A percentile compares a stretch with the other conserved stretches of the same genome.
phyloP scores from a whole-genome alignment of 2,888 invertebrate genomes.

The Leptinotarsa rubiginosa region DNA sequence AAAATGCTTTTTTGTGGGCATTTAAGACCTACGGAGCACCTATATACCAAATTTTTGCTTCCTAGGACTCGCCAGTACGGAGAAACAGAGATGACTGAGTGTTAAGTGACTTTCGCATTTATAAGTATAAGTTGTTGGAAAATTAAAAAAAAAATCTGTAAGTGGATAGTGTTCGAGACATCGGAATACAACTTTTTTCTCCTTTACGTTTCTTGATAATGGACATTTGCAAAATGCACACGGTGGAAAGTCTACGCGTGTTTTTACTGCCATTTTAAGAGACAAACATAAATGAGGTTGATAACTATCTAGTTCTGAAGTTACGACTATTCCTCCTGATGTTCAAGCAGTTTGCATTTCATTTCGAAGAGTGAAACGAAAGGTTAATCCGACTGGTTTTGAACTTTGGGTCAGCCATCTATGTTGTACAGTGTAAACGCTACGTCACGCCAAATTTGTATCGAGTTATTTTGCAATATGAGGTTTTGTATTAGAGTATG shows the following conservation, averaged over 20 bases:
- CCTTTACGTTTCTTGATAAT: not conserved
- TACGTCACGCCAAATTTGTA: too few species aligned
- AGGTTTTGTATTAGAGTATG: not conserved
- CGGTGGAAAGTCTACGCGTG: not conserved
- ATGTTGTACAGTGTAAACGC: not conserved
- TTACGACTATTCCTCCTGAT: not conserved
- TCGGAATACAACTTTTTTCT: too few species aligned
- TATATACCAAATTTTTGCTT: too few species aligned
- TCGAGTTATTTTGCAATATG: not conserved
- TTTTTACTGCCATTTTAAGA: slow-evolving; percentile 1
- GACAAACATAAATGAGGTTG: not conserved
- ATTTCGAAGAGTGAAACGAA: not conserved
- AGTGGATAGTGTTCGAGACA: too few species aligned
- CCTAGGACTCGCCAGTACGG: too few species aligned
- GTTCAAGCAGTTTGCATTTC: slow-evolving; percentile 4
- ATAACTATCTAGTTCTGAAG: not conserved
- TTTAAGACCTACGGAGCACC: too few species aligned
- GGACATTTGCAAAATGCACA: slow-evolving; percentile 3
- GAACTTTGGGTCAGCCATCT: not conserved
- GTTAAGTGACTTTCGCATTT: too few species aligned
- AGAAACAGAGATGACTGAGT: too few species aligned
- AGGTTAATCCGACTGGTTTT: not conserved
- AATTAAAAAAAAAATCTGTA: too few species aligned
- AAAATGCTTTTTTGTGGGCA: too few species aligned
- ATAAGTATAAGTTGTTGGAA: too few species aligned